A percentile compares a stretch with the other conserved stretches of the same genome.
These are phyloP conservation scores for Pyrgus malvae DNA, from an alignment of 2,888 invertebrate genomes.

Conservation along the genomic window DNA sequence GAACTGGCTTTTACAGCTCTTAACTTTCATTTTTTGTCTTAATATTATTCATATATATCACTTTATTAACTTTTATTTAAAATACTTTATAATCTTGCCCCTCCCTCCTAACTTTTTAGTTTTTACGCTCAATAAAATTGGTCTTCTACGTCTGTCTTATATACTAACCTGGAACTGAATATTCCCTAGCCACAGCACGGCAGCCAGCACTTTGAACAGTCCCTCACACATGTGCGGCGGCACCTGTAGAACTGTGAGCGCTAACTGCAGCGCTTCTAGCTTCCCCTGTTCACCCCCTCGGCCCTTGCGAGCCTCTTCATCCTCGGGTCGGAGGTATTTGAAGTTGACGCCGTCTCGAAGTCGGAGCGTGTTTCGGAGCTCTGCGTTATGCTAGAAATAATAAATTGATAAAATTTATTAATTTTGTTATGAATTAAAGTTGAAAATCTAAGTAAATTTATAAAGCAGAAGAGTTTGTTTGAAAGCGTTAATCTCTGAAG, in stretches of 20 bases:
- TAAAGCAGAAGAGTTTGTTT: too few relatives aligned
- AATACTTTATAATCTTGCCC: too few relatives aligned
- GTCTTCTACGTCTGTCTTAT: not conserved
- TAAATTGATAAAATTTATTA: too few relatives aligned
- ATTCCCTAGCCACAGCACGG: conserved; percentile 95
- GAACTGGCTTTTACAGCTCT: too few relatives aligned
- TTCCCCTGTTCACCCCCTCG: conserved; percentile 71
- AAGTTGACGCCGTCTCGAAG: conserved; percentile 89
- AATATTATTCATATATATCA: too few relatives aligned
- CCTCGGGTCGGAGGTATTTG: conserved; percentile 92
- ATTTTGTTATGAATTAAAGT: too few relatives aligned
- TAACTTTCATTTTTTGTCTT: too few relatives aligned
- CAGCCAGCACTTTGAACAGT: conserved; percentile 92
- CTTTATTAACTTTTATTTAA: too few relatives aligned
- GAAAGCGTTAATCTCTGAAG: too few relatives aligned
- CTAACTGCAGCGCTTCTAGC: conserved; percentile 92
- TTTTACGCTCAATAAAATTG: too few relatives aligned
- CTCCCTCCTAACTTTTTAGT: too few relatives aligned
- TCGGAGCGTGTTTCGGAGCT: conserved; percentile 87
- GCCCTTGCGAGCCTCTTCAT: conserved; percentile 76
- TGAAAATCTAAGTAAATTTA: too few relatives aligned
- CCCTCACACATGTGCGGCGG: conserved; percentile 93
- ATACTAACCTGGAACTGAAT: conserved; percentile 86
- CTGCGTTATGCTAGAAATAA: conserved; percentile 83
- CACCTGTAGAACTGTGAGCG: conserved; percentile 94